Conservation (phyloP, 2,113 vertebrate genomes). For the Chionodraco myersi region DNA sequence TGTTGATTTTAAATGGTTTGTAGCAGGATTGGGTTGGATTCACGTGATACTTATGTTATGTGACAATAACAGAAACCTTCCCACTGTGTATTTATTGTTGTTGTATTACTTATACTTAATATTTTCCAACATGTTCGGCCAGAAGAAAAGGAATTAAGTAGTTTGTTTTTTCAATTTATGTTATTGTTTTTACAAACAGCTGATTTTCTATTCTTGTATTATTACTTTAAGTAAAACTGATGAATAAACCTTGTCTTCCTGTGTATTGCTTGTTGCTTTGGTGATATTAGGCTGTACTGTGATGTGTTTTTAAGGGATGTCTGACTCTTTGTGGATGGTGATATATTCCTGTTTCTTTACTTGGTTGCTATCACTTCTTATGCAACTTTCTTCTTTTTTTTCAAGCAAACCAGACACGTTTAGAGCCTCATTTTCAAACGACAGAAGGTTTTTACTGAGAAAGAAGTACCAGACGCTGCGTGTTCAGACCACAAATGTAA, state of each 20-base stretch:
- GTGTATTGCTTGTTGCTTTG: not conserved
- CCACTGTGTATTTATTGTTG: not conserved
- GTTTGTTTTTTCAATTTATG: too few species aligned
- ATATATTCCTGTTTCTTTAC: slow-evolving; percentile 3
- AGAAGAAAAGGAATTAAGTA: too few species aligned
- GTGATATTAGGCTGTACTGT: not conserved
- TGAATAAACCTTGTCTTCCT: not conserved
- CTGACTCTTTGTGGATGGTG: not conserved
- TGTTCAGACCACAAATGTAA: not conserved
- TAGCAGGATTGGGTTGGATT: not conserved
- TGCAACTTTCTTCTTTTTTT: not conserved
- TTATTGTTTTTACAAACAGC: too few species aligned
- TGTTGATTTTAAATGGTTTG: not conserved
- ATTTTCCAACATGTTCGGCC: too few species aligned
- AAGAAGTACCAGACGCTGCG: slow-evolving; percentile 4
- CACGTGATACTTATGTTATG: too few species aligned
- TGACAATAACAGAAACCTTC: not conserved
- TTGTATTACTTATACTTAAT: not conserved
- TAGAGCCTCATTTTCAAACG: not conserved
- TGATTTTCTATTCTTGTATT: too few species aligned
- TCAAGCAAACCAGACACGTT: slow-evolving; percentile 5
- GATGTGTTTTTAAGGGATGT: not conserved
- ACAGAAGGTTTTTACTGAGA: slow-evolving; percentile 11
- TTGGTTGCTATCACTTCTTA: slow-evolving; percentile 15
- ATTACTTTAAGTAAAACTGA: not conserved